Conservation (phyloP, 2,113 vertebrate species). For the Sphaerodactylus townsendi region DNA sequence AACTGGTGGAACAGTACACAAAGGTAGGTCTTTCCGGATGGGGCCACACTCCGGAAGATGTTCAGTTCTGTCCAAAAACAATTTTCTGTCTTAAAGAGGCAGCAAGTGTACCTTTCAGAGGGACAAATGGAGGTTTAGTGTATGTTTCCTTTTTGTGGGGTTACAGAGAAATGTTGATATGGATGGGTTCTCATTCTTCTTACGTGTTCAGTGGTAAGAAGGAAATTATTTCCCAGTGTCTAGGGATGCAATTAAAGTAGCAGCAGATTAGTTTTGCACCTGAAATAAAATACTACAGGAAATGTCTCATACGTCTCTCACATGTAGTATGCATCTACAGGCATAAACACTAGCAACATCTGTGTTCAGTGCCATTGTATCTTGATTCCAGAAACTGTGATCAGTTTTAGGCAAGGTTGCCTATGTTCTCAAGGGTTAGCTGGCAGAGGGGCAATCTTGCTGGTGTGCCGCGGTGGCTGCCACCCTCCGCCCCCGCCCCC, state of each 20-base stretch:
- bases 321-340: no score
- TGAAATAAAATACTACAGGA: no score
- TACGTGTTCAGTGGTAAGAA: not conserved
- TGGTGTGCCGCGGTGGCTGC: no score
- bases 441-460: no score
- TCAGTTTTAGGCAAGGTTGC: not conserved
- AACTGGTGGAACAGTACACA: slow-evolving; percentile 98
- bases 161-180: not conserved
- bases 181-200: not conserved
- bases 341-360: no score
- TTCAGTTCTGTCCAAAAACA: not conserved
- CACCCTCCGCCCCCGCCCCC: no score
- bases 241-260: not conserved
- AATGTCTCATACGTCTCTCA: not conserved
- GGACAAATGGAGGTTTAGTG: no score
- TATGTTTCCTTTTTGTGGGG: not conserved
- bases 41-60: no score
- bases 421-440: no score
- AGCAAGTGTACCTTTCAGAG: no score
- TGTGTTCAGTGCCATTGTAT: not conserved
- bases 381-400: not conserved
- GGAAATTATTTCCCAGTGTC: not conserved
- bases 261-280: not conserved
- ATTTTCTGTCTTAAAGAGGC: not conserved
- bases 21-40: slow-evolving; percentile 78